phyloP scores from a whole-genome alignment of 2,113 vertebrate species.

The Heterocephalus glaber region DNA sequence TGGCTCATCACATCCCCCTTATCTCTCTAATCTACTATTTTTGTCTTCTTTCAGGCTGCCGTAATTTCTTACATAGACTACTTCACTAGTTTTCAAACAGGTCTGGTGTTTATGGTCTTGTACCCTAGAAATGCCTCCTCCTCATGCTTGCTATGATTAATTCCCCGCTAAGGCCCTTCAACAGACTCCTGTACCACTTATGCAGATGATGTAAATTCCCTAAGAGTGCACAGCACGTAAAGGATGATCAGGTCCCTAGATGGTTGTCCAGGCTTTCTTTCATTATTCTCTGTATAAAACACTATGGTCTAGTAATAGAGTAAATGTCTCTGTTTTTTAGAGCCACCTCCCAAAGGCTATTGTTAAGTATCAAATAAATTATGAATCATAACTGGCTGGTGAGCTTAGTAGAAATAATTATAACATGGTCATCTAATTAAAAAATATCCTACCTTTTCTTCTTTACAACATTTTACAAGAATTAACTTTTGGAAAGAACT shows the following conservation, averaged over 20 bases:
- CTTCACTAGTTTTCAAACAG: neutral
- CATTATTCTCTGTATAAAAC: neutral
- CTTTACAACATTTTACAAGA: slow-evolving; percentile 88
- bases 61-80: neutral
- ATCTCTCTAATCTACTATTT: neutral
- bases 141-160: neutral
- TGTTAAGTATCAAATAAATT: neutral
- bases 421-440: neutral
- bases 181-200: neutral
- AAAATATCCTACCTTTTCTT: slow-evolving; percentile 86
- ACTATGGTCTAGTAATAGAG: neutral
- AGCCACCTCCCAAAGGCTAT: neutral
- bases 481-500: slow-evolving; percentile 88
- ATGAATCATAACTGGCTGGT: neutral
- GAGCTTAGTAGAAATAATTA: neutral
- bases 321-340: slow-evolving; percentile 18
- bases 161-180: neutral
- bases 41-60: neutral
- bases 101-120: neutral
- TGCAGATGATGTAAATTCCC: neutral
- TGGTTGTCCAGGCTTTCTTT: neutral
- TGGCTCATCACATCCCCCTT: neutral
- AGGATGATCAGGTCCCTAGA: neutral
- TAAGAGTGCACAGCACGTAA: neutral
- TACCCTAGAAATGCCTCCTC: neutral